Evolutionary conservation across 2,797 vertebrate species (phyloP).

Genomic region (Clarias fuscus): DNA sequence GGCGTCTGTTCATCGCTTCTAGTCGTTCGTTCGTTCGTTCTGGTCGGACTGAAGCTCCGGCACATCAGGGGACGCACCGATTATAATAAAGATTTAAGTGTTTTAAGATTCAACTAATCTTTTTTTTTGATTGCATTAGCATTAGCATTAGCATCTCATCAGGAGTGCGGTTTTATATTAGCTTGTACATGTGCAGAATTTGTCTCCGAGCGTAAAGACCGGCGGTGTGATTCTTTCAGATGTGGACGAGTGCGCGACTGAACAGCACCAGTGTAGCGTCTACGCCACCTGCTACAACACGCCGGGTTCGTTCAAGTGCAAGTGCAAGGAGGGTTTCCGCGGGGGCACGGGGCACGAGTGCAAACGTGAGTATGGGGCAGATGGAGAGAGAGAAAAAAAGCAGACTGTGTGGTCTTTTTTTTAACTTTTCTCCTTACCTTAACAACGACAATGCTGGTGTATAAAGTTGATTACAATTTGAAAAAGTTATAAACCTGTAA

Average conservation of each 20-base stretch:
- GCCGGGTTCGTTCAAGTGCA: slow-evolving; percentile 94
- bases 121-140: neutral
- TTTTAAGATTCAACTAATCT: neutral
- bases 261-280: slow-evolving; percentile 82
- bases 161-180: neutral
- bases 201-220: neutral
- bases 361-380: slow-evolving; percentile 78
- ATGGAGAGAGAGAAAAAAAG: neutral
- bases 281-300: slow-evolving; percentile 90
- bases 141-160: neutral
- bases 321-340: slow-evolving; percentile 87
- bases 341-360: slow-evolving; percentile 85
- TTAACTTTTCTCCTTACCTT: neutral
- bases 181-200: neutral
- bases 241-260: slow-evolving; percentile 88
- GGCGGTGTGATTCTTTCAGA: slow-evolving; percentile 73
- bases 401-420: neutral
- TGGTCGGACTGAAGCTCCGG: too few species aligned
- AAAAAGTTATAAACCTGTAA: neutral
- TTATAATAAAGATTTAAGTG: neutral
- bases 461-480: neutral
- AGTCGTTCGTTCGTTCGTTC: neutral
- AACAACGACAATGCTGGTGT: neutral
- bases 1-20: too few species aligned
- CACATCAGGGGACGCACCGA: too few species aligned